Base-by-base conservation (phyloP, 2,113 vertebrate species). In the Elgaria multicarinata region DNA sequence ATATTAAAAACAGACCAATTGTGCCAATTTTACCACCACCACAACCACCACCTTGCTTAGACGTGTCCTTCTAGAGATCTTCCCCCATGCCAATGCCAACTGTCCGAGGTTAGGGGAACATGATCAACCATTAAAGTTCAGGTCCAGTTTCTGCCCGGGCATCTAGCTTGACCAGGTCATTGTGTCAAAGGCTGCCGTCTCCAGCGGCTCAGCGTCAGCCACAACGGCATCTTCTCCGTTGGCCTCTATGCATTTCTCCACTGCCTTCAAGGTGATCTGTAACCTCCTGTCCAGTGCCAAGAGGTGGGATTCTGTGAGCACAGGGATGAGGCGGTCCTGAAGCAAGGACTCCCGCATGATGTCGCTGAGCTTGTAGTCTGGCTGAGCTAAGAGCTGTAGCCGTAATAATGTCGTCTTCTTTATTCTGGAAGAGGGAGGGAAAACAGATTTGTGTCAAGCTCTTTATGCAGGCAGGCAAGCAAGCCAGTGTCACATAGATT, bases 311-410 rank as follows among this genome's bases (percentile, higher is more conserved):
- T 99, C 98, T 0, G 98, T 98, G 91, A 99, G 97, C 69, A 99
- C 66, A 0, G 98, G 98, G 1, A 77, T 90, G 55, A 99, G 97
- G 42, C 58, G 92, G 92, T 99, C 99, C n/a, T 92, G 94, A 6
- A 95, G 93, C 58, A 99, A 96, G 0, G 99, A 99, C 89, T 99
- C 99, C 78, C 98, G 96, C 99, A 99, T 99, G 77, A 99, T 95
- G 0, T 99, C 98, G 0, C 99, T 99, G 50, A 99, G 98, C 33
- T 85, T 96, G 91, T 98, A 99, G 5, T 97, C 96, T 0, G 97
- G 93, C 36, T 93, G 95, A 0, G 97, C 93, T 95, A 99, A 72
- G 53, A 99, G 97, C 94, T 95, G 97, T 80, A 99, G 97, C 0
- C 98, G 97, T 67, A 97, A 53, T 3, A 98, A 92, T 0, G 99